These are phyloP conservation scores for Mormoops blainvillei DNA, from an alignment of 2,113 vertebrate species.

Conservation along the genomic window DNA sequence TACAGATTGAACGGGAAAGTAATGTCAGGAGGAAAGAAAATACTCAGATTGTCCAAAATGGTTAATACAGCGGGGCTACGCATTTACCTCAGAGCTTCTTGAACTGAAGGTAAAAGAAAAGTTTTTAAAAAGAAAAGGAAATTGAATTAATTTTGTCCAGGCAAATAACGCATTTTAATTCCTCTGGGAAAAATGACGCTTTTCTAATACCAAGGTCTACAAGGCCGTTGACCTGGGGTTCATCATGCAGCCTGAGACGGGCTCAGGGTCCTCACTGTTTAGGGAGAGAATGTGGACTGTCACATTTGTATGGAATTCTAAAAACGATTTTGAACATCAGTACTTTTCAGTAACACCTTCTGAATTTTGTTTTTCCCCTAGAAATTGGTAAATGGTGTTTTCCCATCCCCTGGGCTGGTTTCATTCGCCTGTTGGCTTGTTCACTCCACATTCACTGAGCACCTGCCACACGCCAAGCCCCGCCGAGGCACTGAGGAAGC, in stretches of 20 bases:
- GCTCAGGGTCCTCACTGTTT: not conserved
- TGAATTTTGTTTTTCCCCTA: not conserved
- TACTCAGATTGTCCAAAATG: not conserved
- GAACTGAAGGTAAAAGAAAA: not conserved
- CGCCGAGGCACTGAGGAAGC: not conserved
- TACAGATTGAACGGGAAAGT: not conserved
- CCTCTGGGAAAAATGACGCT: not conserved
- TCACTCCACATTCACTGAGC: not conserved
- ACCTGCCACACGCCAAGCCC: rapidly evolving
- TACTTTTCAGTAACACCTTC: not conserved
- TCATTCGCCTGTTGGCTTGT: not conserved
- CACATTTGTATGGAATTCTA: not conserved
- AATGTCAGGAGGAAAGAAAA: not conserved
- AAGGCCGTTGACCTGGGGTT: not conserved
- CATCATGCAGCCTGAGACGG: not conserved
- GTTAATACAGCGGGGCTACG: not conserved
- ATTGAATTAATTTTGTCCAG: not conserved
- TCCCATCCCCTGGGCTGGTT: not conserved
- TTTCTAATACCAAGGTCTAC: not conserved
- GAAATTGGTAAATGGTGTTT: not conserved
- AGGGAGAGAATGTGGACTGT: not conserved
- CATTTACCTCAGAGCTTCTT: not conserved
- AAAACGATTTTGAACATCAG: not conserved
- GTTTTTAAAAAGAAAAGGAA: not conserved
- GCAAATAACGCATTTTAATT: not conserved